phyloP scores from a whole-genome alignment of 2,113 vertebrate species.

The Tachysurus fulvidraco region DNA sequence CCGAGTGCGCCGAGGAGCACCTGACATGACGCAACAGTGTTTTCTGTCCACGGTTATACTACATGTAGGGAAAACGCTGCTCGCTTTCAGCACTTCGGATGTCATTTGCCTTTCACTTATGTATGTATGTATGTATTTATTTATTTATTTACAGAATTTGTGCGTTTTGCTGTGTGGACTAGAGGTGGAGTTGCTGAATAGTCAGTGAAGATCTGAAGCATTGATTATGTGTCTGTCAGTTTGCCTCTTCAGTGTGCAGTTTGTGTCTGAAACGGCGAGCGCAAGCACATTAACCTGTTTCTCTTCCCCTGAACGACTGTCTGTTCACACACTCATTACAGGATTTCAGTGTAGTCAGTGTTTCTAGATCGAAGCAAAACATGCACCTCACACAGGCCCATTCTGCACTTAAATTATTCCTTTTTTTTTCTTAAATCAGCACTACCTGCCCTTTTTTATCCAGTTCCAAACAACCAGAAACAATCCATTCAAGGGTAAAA shows the following conservation, averaged over 20 bases:
- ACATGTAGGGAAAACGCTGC: not conserved
- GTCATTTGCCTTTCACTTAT: not conserved
- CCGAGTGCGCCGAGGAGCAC: constrained; percentile 1
- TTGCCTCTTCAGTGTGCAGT: constrained; percentile 10
- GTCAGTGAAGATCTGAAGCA: constrained; percentile 5
- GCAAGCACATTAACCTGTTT: constrained; percentile 20
- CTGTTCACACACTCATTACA: constrained; percentile 26
- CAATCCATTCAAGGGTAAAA: not conserved
- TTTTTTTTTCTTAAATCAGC: not conserved
- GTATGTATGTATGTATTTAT: not conserved
- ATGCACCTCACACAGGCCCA: not conserved
- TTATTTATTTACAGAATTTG: not conserved
- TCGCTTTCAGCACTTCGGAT: not conserved
- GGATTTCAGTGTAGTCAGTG: constrained; percentile 13
- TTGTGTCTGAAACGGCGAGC: not conserved
- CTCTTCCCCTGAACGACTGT: not conserved
- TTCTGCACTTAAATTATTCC: not conserved
- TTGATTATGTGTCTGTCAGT: constrained; percentile 2
- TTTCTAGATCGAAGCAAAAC: not conserved
- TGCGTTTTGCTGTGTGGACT: not conserved
- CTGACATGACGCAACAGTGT: constrained; percentile 28
- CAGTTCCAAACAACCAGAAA: not conserved
- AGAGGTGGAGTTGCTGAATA: not conserved
- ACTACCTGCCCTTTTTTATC: not conserved
- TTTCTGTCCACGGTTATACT: not conserved